A percentile compares a stretch with the other conserved stretches of the same genome.
phyloP scores from a whole-genome alignment of 2,888 invertebrate genomes.

The Sarcophaga caerulescens region DNA sequence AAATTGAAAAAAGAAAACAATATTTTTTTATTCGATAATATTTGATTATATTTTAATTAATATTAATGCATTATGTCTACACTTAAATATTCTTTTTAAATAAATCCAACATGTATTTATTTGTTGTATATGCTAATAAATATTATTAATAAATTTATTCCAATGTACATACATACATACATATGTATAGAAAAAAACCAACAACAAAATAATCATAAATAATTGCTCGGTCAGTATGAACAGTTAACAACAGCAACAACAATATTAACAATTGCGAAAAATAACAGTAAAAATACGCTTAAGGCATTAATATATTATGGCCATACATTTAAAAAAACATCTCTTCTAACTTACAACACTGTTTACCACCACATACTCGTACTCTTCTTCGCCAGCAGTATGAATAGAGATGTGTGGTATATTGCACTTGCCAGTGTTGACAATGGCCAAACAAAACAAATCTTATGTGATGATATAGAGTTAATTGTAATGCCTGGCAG shows the following conservation, averaged over 20 bases:
- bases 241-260: not conserved
- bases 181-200: not conserved
- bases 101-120: slow-evolving; percentile 8
- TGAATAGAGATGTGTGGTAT: not conserved
- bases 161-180: too few relatives aligned
- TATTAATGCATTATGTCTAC: slow-evolving; percentile 27
- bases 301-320: slow-evolving; percentile 16
- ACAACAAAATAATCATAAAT: slow-evolving; percentile 4
- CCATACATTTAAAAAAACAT: not conserved
- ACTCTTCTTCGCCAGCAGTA: not conserved
- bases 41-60: slow-evolving; percentile 25
- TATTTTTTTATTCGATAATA: not conserved
- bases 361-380: not conserved
- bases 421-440: not conserved
- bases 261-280: too few relatives aligned
- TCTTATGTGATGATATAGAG: slow-evolving; percentile 30
- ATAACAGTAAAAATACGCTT: slow-evolving; percentile 1
- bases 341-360: not conserved
- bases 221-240: slow-evolving; percentile 7
- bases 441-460: slow-evolving; percentile 15
- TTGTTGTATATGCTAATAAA: slow-evolving; percentile 1
- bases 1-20: too few relatives aligned
- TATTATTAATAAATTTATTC: slow-evolving; percentile 5
- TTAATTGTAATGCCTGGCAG: slow-evolving; percentile 37
- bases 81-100: slow-evolving; percentile 18